Evolutionary conservation across 2,113 vertebrate genomes (phyloP), one percentile per base, ranked within the genome.

Genomic region (Psephotus haematonotus): DNA sequence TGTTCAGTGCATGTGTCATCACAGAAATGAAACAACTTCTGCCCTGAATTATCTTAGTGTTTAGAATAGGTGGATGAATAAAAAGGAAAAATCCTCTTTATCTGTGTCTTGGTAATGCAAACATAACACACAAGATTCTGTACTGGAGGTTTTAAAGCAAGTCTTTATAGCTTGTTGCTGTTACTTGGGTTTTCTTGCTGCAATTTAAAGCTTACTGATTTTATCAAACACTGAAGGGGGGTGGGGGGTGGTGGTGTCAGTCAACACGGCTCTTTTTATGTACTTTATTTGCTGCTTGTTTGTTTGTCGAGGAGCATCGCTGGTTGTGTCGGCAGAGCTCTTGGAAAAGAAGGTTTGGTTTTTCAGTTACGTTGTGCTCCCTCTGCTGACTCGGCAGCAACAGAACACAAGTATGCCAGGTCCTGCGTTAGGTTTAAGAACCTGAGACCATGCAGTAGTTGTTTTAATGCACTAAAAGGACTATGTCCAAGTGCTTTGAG

Each of bases 321-420:
- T 27, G 86, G 19, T 49, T 60, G 72, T 92, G 82, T 75, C 86
- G 91, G 88, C 41, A 6, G 85, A 92, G 84, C 71, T 95, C 86
- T 94, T 92, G 92, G 90, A 94, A 96, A 94, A 83, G 74, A 71
- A 4, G 2, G 67, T 69, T 78, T 37, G 7, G 7, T 37, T 37
- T 37, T 37, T 37, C 8, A 37, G 90, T 68, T 97, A 95, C 6
- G 86, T 82, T 95, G 91, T 97, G 94, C 97, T 97, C 97, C 97
- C 96, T 97, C 96, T 97, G 90, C 96, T 97, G 97, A 96, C 94
- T 84, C 79, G 33, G 84, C 76, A 95, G 92, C 92, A 88, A 65
- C 79, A 97, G 82, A 82, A 89, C 95, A 95, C 63, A 1, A 44
- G 43, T 33, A 27, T 11, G 17, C 3, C 33, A 0, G 69, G 27